Evolutionary conservation across 2,113 vertebrate genomes (phyloP), one percentile per base, ranked within the genome.

Genomic region (Malaclemys terrapin): DNA sequence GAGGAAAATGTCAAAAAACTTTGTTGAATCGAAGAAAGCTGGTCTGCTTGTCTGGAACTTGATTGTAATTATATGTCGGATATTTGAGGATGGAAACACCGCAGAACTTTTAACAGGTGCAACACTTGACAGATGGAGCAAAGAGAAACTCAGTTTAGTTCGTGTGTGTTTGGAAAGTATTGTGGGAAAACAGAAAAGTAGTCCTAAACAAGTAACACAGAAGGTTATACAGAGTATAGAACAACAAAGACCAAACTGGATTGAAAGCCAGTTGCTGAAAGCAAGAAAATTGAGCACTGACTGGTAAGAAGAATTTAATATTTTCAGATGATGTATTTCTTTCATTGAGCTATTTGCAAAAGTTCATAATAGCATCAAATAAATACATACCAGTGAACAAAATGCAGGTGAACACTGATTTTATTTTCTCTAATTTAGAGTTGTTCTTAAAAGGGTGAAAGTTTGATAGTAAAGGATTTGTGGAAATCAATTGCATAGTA

Each of bases 21-120:
- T 98, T 95, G 97, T 98, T 98, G 98, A 98, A 98, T 98, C 98
- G 93, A 99, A 98, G 97, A 98, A 98, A 96, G 95, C 98, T 92
- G 99, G 99, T 96, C 98, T 99, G 96, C 98, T 99, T 97, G 98
- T 99, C 97, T 99, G 99, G 99, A 98, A 98, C 96, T 97, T 99
- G 96, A 98, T 99, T 96, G 96, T 98, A 97, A 98, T 98, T 98
- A 98, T 99, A 98, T 99, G 99, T 98, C 98, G 95, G 94, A 97
- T 98, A 98, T 98, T 99, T 97, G 99, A 99, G 93, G 98, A 99
- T 96, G 98, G 98, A 90, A 98, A 99, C 95, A 97, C 98, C 83
- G 97, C 98, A 93, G 99, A 99, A 98, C 97, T 98, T 96, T 98
- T 99, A 98, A 98, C 98, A 93, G 98, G 98, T 97, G 97, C 98